A percentile compares a stretch with the other conserved stretches of the same genome.
These are phyloP conservation scores for Acleris holmiana DNA, from an alignment of 2,888 invertebrate species.

Conservation along the genomic window DNA sequence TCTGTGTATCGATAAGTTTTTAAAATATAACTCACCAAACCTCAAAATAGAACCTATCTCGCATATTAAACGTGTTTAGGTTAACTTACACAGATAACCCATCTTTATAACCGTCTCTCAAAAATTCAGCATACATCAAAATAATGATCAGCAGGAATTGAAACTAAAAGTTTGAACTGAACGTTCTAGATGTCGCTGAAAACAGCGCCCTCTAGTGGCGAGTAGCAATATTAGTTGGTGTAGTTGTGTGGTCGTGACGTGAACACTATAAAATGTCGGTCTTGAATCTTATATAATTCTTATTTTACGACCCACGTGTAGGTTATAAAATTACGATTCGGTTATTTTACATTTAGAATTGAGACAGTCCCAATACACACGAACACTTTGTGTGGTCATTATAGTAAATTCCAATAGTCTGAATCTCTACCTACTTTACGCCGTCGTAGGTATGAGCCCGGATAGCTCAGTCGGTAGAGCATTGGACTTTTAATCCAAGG, in stretches of 20 bases:
- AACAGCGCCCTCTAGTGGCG: slow-evolving; percentile 66
- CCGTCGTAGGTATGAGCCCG: slow-evolving; percentile 65
- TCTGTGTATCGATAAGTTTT: too few relatives aligned
- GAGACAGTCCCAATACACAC: neutral
- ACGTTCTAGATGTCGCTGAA: slow-evolving; percentile 1
- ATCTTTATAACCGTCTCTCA: too few relatives aligned
- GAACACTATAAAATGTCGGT: neutral
- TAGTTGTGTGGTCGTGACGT: slow-evolving; percentile 43
- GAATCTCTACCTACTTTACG: slow-evolving; percentile 38
- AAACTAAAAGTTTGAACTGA: neutral
- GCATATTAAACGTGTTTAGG: too few relatives aligned
- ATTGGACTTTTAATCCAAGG: slow-evolving; percentile 91
- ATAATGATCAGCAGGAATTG: too few relatives aligned
- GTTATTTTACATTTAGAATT: neutral
- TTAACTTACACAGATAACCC: too few relatives aligned
- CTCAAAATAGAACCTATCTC: too few relatives aligned
- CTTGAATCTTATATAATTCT: neutral
- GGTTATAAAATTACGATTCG: slow-evolving; percentile 9
- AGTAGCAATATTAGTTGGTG: slow-evolving; percentile 55
- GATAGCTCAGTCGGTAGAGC: slow-evolving; percentile 91
- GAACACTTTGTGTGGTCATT: neutral
- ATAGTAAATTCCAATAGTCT: slow-evolving; percentile 2
- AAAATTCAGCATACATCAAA: too few relatives aligned
- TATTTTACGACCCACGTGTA: slow-evolving; percentile 19
- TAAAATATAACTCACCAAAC: too few relatives aligned